Evolutionary conservation across 2,888 invertebrate genomes (phyloP), one percentile per base, ranked within the genome.

Genomic region (Sarcophaga variegata): DNA sequence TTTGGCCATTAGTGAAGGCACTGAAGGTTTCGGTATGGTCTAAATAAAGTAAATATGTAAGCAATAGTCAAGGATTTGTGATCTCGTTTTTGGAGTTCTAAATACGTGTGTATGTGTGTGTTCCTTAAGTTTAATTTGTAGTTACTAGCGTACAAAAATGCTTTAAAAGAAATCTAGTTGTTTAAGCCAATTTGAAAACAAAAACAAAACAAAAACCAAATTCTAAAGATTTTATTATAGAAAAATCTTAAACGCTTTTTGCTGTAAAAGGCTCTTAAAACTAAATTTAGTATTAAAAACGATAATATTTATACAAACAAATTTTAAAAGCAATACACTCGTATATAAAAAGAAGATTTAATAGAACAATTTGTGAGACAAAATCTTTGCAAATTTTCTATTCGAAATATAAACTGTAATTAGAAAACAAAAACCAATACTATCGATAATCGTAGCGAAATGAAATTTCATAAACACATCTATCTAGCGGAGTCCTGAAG

Each of bases 1-100:
- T 17, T 94, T 98, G 93, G 98, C 99, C 89, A 98, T 98, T 93
- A 98, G 97, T 94, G 99, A 99, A 94, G 98, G 98, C 66, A 97
- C 97, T 59, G 98, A 98, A 95, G 99, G 98, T 14, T 99, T 99
- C 94, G 97, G 97, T 82, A 93, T 94, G 93, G 93, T 93, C 88
- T 93, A 92, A 85, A 79, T 49, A 37, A 20, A 27, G 12, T 1
- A 62, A 25, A 45, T 75, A 69, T 12, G 17, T n/a, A 62, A 72
- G 14, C 54, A 60, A 22, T 75, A 62, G 25, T n/a, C 72, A 79
- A 81, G 27, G 54, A 74, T 80, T 82, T 82, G 69, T 81, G 85
- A 88, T 89, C 87, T 81, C 83, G 70, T 79, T 76, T 76, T 80
- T 78, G 70, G 76, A 77, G 81, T 72, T 69, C 63, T 67, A 64